Evolutionary conservation across 2,888 invertebrate species (phyloP), one percentile per base, ranked within the genome.

Genomic region (Melieria picta): DNA sequence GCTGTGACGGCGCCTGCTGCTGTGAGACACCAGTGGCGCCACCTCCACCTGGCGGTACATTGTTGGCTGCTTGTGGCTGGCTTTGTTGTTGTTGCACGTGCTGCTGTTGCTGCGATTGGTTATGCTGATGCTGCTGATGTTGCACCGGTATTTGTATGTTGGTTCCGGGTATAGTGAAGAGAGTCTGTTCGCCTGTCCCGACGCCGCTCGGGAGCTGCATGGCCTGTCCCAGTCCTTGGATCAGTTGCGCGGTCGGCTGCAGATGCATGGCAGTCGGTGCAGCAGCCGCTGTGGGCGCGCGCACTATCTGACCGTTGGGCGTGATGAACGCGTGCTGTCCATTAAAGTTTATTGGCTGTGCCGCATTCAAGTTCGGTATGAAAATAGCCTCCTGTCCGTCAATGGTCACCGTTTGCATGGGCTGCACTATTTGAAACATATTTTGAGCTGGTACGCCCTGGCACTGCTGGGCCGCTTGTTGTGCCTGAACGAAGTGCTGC

Each of bases 331-430:
- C 86, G 78, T 90, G 90, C 76, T 90, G 90, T 0, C 87, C 86
- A 61, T 84, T 89, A 87, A 84, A 88, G 83, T 87, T 90, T 83
- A 79, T 87, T 77, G 82, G 87, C 86, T 92, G 91, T 0, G 81
- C 75, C 1, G 82, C 76, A 77, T 91, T 91, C 75, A 93, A 91
- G 16, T 94, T 93, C 4, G 96, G 96, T 81, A 97, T 96, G 83
- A 96, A 95, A 42, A 97, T 90, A 0, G 96, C 96, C 82, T 97
- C 96, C 83, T 97, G 96, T 0, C 96, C 96, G 85, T 97, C 97
- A 30, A 97, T 93, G 30, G 94, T 96, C 69, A 97, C 94, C 0
- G 96, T 93, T 85, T 97, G 97, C 91, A 96, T 93, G 52, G 94
- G 94, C 66, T 91, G 93, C 81, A 93, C 91, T 56, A 87, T 84